Evolutionary conservation across 2,113 vertebrate genomes (phyloP).

Genomic region (Ptyas mucosa): DNA sequence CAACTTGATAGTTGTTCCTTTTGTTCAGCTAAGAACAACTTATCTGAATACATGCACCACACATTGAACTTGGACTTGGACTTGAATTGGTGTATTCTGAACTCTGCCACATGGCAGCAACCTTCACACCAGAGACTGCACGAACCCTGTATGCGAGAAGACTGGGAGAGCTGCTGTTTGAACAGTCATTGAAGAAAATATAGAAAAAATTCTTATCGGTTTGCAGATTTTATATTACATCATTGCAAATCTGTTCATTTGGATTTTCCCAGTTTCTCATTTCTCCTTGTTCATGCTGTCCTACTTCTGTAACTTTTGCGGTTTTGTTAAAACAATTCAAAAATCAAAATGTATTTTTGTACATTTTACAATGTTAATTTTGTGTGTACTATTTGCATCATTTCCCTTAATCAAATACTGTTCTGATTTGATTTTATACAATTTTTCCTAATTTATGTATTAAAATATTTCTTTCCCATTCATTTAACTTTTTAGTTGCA

Average conservation of each 20-base stretch:
- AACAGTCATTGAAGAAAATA: neutral
- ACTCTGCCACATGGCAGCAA: rapidly evolving
- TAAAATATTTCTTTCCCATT: neutral
- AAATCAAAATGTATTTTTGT: neutral
- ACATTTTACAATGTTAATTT: neutral
- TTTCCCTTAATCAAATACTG: neutral
- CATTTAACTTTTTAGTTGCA: neutral
- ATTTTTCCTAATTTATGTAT: neutral
- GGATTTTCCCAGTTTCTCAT: neutral
- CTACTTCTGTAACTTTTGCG: neutral
- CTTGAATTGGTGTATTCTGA: neutral
- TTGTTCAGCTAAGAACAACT: neutral
- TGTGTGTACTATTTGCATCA: neutral
- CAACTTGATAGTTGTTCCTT: neutral
- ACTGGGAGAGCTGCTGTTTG: neutral
- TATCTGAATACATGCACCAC: rapidly evolving
- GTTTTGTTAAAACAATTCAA: neutral
- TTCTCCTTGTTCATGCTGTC: neutral
- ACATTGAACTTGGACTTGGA: neutral
- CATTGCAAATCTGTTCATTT: neutral
- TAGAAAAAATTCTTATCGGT: neutral
- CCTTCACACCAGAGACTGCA: neutral
- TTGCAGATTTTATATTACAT: neutral
- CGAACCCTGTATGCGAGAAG: rapidly evolving
- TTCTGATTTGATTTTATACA: neutral